A percentile compares a stretch with the other conserved stretches of the same genome.
Evolutionary conservation across 2,888 invertebrate species (phyloP).

Genomic region (Callyntrura guangdongensis): DNA sequence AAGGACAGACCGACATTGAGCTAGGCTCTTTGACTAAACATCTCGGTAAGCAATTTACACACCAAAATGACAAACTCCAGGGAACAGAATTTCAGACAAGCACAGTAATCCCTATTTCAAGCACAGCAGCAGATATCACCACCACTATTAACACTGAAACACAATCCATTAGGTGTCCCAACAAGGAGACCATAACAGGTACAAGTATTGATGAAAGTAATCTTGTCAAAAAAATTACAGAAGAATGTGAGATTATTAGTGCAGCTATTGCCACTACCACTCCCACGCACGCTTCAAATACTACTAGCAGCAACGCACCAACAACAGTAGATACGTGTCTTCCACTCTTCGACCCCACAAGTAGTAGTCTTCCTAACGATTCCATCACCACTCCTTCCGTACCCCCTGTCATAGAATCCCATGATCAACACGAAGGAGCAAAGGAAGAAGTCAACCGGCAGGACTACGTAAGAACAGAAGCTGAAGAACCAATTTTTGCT

Average conservation of each 20-base stretch:
- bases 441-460: background rate
- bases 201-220: slow-evolving; percentile 55
- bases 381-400: slow-evolving; percentile 42
- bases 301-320: slow-evolving; percentile 22
- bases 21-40: slow-evolving; percentile 27
- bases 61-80: background rate
- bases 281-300: slow-evolving; percentile 31
- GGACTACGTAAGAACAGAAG: background rate
- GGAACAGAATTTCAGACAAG: background rate
- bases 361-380: slow-evolving; percentile 14
- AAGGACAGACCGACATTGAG: slow-evolving; percentile 21
- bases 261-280: slow-evolving; percentile 52
- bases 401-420: slow-evolving; percentile 49
- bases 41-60: background rate
- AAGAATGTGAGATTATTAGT: slow-evolving; percentile 61
- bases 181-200: slow-evolving; percentile 28
- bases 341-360: background rate
- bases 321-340: slow-evolving; percentile 28
- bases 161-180: slow-evolving; percentile 17
- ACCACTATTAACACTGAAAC: slow-evolving; percentile 30
- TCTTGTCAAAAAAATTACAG: slow-evolving; percentile 66
- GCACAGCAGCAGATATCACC: slow-evolving; percentile 32
- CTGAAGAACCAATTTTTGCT: slow-evolving; percentile 50
- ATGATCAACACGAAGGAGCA: background rate
- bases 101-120: background rate